These are phyloP conservation scores for Gerosis bhagava DNA, from an alignment of 2,888 invertebrate species.

Conservation along the genomic window DNA sequence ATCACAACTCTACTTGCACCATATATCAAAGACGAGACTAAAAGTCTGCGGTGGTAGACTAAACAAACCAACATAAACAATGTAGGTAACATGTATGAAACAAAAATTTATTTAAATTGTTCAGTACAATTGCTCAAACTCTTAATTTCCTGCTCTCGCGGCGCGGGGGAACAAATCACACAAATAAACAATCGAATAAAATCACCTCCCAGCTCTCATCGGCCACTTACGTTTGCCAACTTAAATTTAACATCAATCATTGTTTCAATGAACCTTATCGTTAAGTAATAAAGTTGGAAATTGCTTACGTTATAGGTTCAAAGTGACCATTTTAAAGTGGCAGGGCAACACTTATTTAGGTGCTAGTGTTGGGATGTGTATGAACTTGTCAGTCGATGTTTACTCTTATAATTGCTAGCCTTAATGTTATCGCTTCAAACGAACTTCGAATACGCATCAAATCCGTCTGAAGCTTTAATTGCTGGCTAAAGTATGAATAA, in stretches of 20 bases:
- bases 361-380: constrained; percentile 45
- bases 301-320: constrained; percentile 22
- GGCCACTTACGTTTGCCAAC: constrained; percentile 52
- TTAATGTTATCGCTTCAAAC: constrained; percentile 25
- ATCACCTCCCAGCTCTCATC: constrained; percentile 65
- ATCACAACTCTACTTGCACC: too few species aligned
- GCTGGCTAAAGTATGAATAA: constrained; percentile 17
- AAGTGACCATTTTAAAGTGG: constrained; percentile 30
- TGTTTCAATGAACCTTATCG: constrained; percentile 31
- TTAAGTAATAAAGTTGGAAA: constrained; percentile 33
- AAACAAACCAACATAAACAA: not conserved
- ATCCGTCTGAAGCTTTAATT: constrained; percentile 32
- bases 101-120: too few species aligned
- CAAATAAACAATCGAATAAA: constrained; percentile 75
- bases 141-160: constrained; percentile 47
- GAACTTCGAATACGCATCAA: constrained; percentile 26
- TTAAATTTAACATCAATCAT: constrained; percentile 18
- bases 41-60: too few species aligned
- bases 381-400: constrained; percentile 36
- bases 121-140: constrained; percentile 28
- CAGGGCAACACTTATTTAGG: constrained; percentile 43
- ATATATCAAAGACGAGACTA: too few species aligned
- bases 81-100: not conserved
- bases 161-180: constrained; percentile 52
- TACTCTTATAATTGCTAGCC: constrained; percentile 31